Base-by-base conservation (phyloP, 92 coral and sea anemone species). In the Pocillopora grandis region DNA sequence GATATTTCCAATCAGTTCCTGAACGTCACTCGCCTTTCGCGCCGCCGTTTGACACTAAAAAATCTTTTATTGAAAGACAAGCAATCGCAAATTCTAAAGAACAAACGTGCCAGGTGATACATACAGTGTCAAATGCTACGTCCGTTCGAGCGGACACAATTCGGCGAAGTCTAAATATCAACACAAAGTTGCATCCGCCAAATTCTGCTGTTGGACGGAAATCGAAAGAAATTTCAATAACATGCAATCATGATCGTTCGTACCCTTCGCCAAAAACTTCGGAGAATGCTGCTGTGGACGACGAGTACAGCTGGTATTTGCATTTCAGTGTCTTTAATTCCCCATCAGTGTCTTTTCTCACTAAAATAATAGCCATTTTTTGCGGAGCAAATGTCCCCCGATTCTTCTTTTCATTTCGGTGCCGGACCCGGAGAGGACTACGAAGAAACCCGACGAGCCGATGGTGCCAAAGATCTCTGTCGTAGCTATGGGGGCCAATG, bases 351-450 rank as follows among this genome's bases (percentile, higher is more conserved):
- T 77, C 85, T 75, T 90, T 87, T 70, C 37, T 94, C 61, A 89
- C 84, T 76, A 87, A 81, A 68, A 82, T 94, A 6, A 94, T 94
- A 95, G 67, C 76, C 31, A 59, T n/a, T 94, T 3, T 92, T 92
- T 27, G 98, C 92, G 14, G 98, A 94, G 58, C 98, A 94, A 80
- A 20, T 76, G 68, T 92, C 95, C 59, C 90, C 95, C 58, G 87
- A 89, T 42, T 94, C 98, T 42, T 92, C 95, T 1, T 94, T 89
- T 62, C 90, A 95, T 58, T 76, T 78, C 35, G 90, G 95, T 16
- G 91, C 72, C 14, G 84, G 84, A 21, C 42, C 81, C 85, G 56
- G 78, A 79, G 20, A 69, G 70, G n/a, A 36, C 18, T 13, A 36
- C 59, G 37, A 81, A 58, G 36, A 77, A 80, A 42, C 36, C 80